Base-by-base conservation (phyloP, 2,888 invertebrate species). In the Nephrotoma flavescens region DNA sequence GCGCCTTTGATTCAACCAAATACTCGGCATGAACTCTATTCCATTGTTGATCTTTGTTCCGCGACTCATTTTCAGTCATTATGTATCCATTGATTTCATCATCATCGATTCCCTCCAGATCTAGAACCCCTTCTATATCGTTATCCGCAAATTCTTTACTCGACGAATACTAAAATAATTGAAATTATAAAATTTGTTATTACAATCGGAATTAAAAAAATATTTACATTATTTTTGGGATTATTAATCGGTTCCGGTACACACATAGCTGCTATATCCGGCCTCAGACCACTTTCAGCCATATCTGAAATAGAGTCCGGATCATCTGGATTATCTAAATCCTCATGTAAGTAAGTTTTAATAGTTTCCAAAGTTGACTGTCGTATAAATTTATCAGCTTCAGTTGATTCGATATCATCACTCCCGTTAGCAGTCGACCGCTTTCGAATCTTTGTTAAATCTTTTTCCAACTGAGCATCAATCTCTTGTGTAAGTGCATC, bases 21-120 rank as follows among this genome's bases (percentile, higher is more conserved):
- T 97, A 99, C 11, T 95, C 95, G 0, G 96, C 97, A 91, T 99
- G 98, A 1, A 96, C 92, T 89, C 94, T 94, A 89, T 96, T 95
- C 99, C 99, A 99, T 89, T 98, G 92, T 87, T 93, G 93, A 12
- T 96, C 95, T 91, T 99, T 99, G 87, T 95, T 93, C 86, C 94
- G 92, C 0, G 96, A 94, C 91, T 99, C 99, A 86, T 94, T 94
- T 83, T 96, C 96, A 2, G 94, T 94, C 92, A 97, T 93, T 87
- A 99, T 96, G 89, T 98, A 96, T 12, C 95, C 94, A 90, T 96
- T 96, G 85, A 99, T 93, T 92, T 99, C 99, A 5, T 95, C 95
- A 89, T 99, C 99, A 89, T 99, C 97, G 86, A 97, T 94, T 57
- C 94, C 95, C 83, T 94, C 95, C 71, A 97, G 92, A 88, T 95